Percentiles rank a stretch among this genome's conserved stretches.
These are phyloP conservation scores for Caenorhabditis drosophilae DNA, from an alignment of 2,888 invertebrate species.

Conservation along the genomic window DNA sequence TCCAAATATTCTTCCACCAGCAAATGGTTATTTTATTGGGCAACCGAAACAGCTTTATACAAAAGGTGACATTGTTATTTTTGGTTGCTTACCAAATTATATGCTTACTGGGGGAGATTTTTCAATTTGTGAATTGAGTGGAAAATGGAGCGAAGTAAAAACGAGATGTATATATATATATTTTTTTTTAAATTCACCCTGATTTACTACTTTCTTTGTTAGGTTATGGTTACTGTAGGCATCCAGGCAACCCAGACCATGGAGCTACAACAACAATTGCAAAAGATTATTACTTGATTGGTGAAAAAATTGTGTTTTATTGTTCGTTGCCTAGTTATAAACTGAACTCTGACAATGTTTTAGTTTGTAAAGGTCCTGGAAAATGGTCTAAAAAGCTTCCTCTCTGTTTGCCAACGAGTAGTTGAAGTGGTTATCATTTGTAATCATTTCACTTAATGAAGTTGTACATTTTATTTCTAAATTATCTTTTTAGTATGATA, in stretches of 20 bases:
- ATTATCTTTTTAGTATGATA: neutral
- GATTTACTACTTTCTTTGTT: conserved; percentile 11
- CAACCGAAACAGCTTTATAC: conserved; percentile 38
- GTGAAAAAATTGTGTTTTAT: conserved; percentile 65
- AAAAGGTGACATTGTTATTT: conserved; percentile 75
- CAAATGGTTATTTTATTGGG: conserved; percentile 51
- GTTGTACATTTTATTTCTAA: neutral
- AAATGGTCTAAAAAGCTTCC: conserved; percentile 48
- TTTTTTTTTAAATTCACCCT: neutral
- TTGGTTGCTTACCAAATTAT: conserved; percentile 85
- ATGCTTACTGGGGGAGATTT: conserved; percentile 90
- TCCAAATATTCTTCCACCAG: conserved; percentile 39
- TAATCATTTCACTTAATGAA: neutral
- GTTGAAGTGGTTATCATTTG: conserved; percentile 9
- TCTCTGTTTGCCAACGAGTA: conserved; percentile 42
- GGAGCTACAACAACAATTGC: conserved; percentile 57
- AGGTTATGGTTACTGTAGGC: conserved; percentile 53
- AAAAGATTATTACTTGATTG: conserved; percentile 60
- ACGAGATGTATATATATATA: conserved; percentile 58
- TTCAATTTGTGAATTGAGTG: conserved; percentile 85
- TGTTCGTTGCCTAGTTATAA: conserved; percentile 56
- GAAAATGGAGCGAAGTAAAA: conserved; percentile 75
- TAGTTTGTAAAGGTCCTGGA: conserved; percentile 55
- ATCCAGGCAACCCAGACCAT: conserved; percentile 58
- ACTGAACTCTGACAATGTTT: conserved; percentile 59